Conservation (phyloP, 2,797 vertebrate genomes). For the Macroramphosus scolopax region DNA sequence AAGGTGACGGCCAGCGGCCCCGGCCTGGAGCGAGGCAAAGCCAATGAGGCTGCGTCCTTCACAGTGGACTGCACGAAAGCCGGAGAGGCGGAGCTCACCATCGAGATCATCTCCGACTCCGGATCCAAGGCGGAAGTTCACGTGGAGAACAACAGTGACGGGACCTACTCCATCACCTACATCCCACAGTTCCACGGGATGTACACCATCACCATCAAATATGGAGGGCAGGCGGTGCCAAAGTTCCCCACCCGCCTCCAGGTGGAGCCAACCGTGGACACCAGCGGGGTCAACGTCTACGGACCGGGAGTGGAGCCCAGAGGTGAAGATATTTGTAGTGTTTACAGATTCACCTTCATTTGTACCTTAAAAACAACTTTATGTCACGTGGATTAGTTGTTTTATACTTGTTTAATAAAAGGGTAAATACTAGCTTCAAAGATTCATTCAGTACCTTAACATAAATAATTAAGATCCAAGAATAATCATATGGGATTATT, state of each 20-base stretch:
- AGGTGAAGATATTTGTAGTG: slow-evolving; percentile 79
- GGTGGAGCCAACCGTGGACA: slow-evolving; percentile 86
- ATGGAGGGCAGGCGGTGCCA: slow-evolving; percentile 86
- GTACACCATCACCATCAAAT: slow-evolving; percentile 93
- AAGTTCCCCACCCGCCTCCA: slow-evolving; percentile 85
- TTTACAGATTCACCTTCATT: too few species aligned
- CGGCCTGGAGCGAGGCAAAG: slow-evolving; percentile 85
- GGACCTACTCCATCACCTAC: slow-evolving; percentile 93
- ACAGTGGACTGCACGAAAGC: slow-evolving; percentile 91
- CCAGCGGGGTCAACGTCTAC: slow-evolving; percentile 85
- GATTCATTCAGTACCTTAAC: too few species aligned
- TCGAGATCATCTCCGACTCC: slow-evolving; percentile 89
- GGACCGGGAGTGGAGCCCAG: slow-evolving; percentile 90
- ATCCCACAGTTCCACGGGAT: slow-evolving; percentile 82
- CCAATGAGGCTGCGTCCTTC: slow-evolving; percentile 82
- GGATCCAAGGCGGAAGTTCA: slow-evolving; percentile 89
- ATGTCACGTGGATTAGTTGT: too few species aligned
- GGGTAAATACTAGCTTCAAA: too few species aligned
- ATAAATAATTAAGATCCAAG: too few species aligned
- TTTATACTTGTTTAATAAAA: too few species aligned
- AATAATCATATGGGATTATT: too few species aligned
- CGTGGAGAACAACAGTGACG: slow-evolving; percentile 87
- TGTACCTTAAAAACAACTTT: too few species aligned
- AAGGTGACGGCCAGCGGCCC: slow-evolving; percentile 90
- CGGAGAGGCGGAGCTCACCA: slow-evolving; percentile 90